Evolutionary conservation across 2,113 vertebrate genomes (phyloP), one percentile per base, ranked within the genome.

Genomic region (Psephotus haematonotus): DNA sequence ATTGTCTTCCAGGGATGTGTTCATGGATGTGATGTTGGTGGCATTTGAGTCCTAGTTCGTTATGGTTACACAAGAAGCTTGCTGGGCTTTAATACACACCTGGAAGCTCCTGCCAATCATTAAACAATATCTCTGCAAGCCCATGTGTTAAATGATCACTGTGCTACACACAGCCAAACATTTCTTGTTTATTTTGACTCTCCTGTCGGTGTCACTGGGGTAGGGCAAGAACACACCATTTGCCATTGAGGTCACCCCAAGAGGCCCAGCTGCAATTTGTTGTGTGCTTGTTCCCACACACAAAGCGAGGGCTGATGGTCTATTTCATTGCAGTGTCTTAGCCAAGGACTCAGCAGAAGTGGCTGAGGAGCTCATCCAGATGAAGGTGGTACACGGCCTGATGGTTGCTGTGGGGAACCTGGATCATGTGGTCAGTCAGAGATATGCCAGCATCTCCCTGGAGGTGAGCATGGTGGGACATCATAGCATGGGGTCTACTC

Each of bases 401-500:
- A 92, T 99, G 86, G 88, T 86, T 17, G 98, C 98, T 52, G 96
- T 98, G 97, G 98, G 98, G 37, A 99, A 99, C 97, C 95, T 52
- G 77, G 98, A 98, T 17, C 98, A 99, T 43, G 69, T 86, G 17
- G 98, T 98, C n/a, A 95, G 98, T 76, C 99, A 99, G 97, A 97
- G 97, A 91, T 98, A 99, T 65, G 98, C 98, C 91, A 98, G 98
- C 63, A 81, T 98, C 63, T 96, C 98, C 18, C 95, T 99, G 77
- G 69, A 98, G 98, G 99, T 99, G 79, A 87, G 76, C 4, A 6
- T 14, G 52, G 60, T 41, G 22, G 22, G 33, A 69, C 9, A 53
- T 22, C 7, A 9, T 11, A 59, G 8, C 33, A 31, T 5, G 3
- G 22, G 5, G 23, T 22, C 13, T 44, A 15, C 17, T 77, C 47